Evolutionary conservation across 2,797 vertebrate genomes (phyloP), one percentile per base, ranked within the genome.

Genomic region (Benthosema pterotum): DNA sequence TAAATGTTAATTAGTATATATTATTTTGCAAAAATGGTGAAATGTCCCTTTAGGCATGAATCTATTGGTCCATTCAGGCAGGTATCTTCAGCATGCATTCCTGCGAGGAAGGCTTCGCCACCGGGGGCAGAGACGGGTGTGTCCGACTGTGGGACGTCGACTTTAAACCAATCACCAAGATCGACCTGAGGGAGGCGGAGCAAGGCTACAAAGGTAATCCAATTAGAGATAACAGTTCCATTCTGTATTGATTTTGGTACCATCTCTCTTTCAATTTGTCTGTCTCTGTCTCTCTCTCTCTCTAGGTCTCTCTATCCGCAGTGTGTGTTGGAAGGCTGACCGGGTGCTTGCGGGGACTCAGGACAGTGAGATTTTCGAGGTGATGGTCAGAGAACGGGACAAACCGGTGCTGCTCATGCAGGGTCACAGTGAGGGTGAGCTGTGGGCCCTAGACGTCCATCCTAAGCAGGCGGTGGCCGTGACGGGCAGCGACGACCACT

Each of bases 111-210:
- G 97, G 97, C n/a, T 99, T 99, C 58, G 96, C 96, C 66, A 99
- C 96, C 0, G 97, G 97, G 57, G 97, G 97, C 5, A 91, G 97
- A 72, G 97, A 99, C 42, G 97, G 97, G 59, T 98, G 96, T 75
- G 94, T 99, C 75, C 84, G 97, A 2, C 72, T 99, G 54, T 99
- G 97, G 97, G 96, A 98, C 59, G 90, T 88, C 0, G 96, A 97
- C 76, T 99, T 99, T 89, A 99, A 98, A 80, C 94, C 96, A 76
- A 98, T 99, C 85, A 98, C 97, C 80, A 99, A 96, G 94, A 98
- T 99, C 62, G 96, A 99, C 89, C 93, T 99, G 87, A 91, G 94
- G 70, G 97, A 98, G 82, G 93, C 93, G 1, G 95, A 97, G 67
- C 96, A 98, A 86, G 97, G 96, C 63, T 98, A 98, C 88, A 97